Percentiles rank a stretch among this genome's conserved stretches.
Conservation (phyloP, 2,797 vertebrate genomes). For the Remorina albescens region DNA sequence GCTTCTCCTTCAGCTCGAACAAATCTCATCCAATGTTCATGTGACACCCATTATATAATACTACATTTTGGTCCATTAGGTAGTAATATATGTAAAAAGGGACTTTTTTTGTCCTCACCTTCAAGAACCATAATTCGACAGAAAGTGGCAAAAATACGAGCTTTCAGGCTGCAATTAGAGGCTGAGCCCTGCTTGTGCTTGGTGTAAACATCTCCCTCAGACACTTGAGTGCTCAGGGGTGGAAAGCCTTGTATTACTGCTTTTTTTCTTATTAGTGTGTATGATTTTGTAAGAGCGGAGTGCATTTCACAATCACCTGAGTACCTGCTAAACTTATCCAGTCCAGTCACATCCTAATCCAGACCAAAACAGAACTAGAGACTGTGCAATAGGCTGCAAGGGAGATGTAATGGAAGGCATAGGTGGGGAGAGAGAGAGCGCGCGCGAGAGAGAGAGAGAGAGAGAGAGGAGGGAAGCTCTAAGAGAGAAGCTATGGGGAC, state of each 20-base stretch:
- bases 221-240: slow-evolving; percentile 36
- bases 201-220: slow-evolving; percentile 9
- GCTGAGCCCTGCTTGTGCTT: slow-evolving; percentile 13
- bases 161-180: slow-evolving; percentile 48
- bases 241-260: background rate
- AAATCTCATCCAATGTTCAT: slow-evolving; percentile 58
- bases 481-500: slow-evolving; percentile 18
- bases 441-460: slow-evolving; percentile 6
- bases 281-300: slow-evolving; percentile 31
- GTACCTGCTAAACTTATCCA: slow-evolving; percentile 60
- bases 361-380: slow-evolving; percentile 65
- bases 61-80: slow-evolving; percentile 5
- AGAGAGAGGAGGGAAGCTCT: slow-evolving; percentile 1
- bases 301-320: slow-evolving; percentile 63
- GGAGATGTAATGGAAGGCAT: slow-evolving; percentile 16
- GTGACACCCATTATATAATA: slow-evolving; percentile 20
- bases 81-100: background rate
- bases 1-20: slow-evolving; percentile 60
- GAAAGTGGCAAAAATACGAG: slow-evolving; percentile 33
- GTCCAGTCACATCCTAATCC: slow-evolving; percentile 70
- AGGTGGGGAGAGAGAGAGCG: slow-evolving; percentile 1
- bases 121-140: slow-evolving; percentile 44
- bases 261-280: slow-evolving; percentile 30
- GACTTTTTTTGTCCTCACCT: slow-evolving; percentile 15
- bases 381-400: slow-evolving; percentile 47